Evolutionary conservation across 2,888 invertebrate genomes (phyloP).

Genomic region (Rhagophthalmus giganteus): DNA sequence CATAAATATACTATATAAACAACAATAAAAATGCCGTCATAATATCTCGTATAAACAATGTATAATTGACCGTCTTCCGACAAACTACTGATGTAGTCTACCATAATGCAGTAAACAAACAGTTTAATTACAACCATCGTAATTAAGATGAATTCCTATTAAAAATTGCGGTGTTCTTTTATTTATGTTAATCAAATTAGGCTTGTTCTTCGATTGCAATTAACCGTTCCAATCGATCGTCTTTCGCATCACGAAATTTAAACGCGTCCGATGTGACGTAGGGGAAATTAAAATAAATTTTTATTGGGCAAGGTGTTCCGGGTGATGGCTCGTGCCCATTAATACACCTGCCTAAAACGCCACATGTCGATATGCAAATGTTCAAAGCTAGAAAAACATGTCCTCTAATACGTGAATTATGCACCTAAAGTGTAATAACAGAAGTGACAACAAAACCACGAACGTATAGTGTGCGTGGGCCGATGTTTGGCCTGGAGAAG

Average conservation of each 20-base stretch:
- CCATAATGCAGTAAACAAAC: no score
- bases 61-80: no score
- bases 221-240: conserved; percentile 1
- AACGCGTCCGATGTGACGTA: conserved; percentile 21
- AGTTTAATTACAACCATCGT: conserved; percentile 19
- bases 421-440: conserved; percentile 8
- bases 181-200: neutral
- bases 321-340: conserved; percentile 46
- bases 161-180: conserved; percentile 11
- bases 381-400: conserved; percentile 36
- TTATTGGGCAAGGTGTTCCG: conserved; percentile 46
- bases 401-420: conserved; percentile 24
- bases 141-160: conserved; percentile 12
- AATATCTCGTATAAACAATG: no score
- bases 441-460: neutral
- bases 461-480: neutral
- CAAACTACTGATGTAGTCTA: no score
- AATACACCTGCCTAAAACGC: conserved; percentile 41
- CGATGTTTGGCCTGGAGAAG: neutral
- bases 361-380: conserved; percentile 52
- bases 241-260: conserved; percentile 3
- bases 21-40: no score
- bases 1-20: no score
- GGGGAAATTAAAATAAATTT: conserved; percentile 39
- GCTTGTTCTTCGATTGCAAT: neutral